Evolutionary conservation across 1,140 invertebrate species (phyloP), one percentile per base, ranked within the genome.

Genomic region (Mercenaria mercenaria): DNA sequence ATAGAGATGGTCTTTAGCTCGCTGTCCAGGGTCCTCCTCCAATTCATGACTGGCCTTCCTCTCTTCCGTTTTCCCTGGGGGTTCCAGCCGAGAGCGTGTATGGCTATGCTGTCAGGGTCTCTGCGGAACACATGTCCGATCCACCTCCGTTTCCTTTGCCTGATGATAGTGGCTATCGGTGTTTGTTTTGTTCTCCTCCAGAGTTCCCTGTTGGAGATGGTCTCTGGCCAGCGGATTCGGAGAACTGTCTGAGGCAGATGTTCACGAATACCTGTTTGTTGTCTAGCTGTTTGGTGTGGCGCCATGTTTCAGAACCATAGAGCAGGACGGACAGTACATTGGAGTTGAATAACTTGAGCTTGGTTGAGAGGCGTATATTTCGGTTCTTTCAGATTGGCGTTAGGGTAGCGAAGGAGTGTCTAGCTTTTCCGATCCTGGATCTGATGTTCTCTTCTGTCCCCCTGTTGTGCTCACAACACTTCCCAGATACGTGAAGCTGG

Each of bases 321-420:
- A 89, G 67, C 23, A 92, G 67, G 23, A 86, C 76, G 20, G 52
- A 43, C 29, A 84, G 41, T 26, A 91, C 87, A 43, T 92, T 92
- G 77, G 72, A 82, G 13, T 84, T 91, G 37, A 79, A 90, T 29
- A 91, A 39, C 18, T 77, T 37, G 15, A 91, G 37, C 43, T 88
- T 92, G 52, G 88, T 47, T 59, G 61, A 59, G 15, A 39, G n/a
- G 39, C 64, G 64, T 39, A 90, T 69, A 29, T 0, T 50, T 39
- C 10, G 90, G 61, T 80, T 89, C 43, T 61, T 91, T 88, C 77
- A 91, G 32, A 91, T 88, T 29, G 81, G 32, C 61, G 80, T 77
- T 0, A 91, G 50, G 26, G 47, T 85, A 29, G 80, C 59, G 43
- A 84, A 64, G n/a, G 79, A 56, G 41, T 90, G 77, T 47, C 81